A percentile compares a stretch with the other conserved stretches of the same genome.
Evolutionary conservation across 2,113 vertebrate genomes (phyloP).

Genomic region (Oenanthe oenanthe): DNA sequence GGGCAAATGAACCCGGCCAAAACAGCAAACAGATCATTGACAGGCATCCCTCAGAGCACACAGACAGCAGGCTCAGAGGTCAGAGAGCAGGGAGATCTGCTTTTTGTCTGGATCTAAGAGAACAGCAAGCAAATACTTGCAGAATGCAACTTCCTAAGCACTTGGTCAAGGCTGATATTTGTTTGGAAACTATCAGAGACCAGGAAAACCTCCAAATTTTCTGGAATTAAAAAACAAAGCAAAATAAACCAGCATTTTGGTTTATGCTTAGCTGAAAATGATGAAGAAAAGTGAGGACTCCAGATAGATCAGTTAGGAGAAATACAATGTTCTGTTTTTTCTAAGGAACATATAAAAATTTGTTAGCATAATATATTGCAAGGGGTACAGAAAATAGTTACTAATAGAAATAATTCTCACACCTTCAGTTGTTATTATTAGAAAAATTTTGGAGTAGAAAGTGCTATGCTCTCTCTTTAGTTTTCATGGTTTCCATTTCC

Average conservation of each 20-base stretch:
- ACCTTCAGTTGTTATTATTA: neutral
- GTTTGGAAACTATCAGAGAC: neutral
- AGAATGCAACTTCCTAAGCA: neutral
- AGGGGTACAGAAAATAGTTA: neutral
- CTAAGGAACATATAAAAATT: neutral
- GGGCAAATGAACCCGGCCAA: neutral
- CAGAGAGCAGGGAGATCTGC: neutral
- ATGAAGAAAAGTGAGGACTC: neutral
- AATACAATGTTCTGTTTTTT: neutral
- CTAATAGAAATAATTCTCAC: neutral
- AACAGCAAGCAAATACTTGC: neutral
- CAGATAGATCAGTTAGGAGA: neutral
- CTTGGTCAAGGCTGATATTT: neutral
- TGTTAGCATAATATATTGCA: neutral
- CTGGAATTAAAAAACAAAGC: neutral
- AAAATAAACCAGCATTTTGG: too few relatives aligned
- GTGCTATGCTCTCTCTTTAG: neutral
- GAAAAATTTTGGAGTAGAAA: neutral
- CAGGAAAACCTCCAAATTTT: neutral
- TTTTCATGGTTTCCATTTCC: neutral
- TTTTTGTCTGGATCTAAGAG: neutral
- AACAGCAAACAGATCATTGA: neutral
- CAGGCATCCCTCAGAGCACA: accelerated
- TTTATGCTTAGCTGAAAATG: neutral
- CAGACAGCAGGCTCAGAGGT: neutral